Evolutionary conservation across 2,888 invertebrate genomes (phyloP).

Genomic region (Lacanobia oleracea): DNA sequence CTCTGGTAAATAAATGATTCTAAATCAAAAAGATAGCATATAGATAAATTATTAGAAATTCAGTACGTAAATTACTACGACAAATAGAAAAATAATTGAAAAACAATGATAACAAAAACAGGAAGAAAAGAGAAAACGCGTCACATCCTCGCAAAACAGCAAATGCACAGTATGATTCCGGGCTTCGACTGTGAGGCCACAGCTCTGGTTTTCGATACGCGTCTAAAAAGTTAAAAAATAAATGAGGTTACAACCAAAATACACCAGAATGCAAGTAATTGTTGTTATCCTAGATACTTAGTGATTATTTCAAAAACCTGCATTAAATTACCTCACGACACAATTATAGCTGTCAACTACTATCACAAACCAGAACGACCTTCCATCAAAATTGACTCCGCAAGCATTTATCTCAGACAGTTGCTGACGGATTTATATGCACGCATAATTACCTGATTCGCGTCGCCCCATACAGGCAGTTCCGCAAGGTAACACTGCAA

Average conservation of each 20-base stretch:
- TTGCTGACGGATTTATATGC: constrained; percentile 66
- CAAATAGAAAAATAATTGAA: too few relatives aligned
- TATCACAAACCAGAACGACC: neutral
- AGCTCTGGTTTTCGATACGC: neutral
- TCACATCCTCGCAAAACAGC: too few relatives aligned
- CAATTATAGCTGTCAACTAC: neutral
- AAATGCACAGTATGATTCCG: neutral
- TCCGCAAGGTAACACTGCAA: constrained; percentile 30
- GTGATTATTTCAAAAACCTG: neutral
- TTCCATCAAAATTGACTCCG: constrained; percentile 14
- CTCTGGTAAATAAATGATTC: neutral
- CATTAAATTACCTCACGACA: neutral
- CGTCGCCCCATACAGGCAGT: constrained; percentile 53
- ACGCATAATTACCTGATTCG: constrained; percentile 69
- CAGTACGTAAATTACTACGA: too few relatives aligned
- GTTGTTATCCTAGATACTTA: neutral
- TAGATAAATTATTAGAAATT: too few relatives aligned
- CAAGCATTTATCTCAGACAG: constrained; percentile 35
- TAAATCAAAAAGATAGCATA: neutral
- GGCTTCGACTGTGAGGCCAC: neutral
- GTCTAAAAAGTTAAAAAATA: neutral
- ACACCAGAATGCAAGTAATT: neutral
- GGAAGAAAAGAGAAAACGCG: neutral
- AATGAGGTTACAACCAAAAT: neutral
- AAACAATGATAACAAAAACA: too few relatives aligned